Evolutionary conservation across 2,888 invertebrate species (phyloP), one percentile per base, ranked within the genome.

Genomic region (Anoplius nigerrimus): DNA sequence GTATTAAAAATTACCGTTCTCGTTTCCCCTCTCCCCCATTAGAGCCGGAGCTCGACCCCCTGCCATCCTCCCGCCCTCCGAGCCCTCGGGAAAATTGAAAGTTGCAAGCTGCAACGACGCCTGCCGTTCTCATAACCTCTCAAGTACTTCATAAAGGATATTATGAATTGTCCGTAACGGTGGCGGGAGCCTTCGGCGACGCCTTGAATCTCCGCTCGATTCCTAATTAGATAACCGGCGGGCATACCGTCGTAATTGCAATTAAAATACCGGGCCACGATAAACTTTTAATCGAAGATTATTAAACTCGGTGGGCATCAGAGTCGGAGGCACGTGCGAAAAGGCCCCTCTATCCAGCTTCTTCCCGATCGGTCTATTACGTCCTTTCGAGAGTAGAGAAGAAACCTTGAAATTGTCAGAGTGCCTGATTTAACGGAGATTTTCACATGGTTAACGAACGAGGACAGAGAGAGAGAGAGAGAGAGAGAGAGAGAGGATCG

Each of bases 241-340:
- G 74, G 72, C 72, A 76, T 72, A 74, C 75, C 71, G 64, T 46
- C 69, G 72, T 83, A 67, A 84, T 84, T 81, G 79, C 79, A 82
- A 84, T 82, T 82, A 78, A 81, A 84, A 83, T 83, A 80, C 78
- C 78, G 22, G 66, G 34, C 74, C 71, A 74, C 74, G 76, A 83
- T 81, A 76, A 83, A 82, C 79, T 81, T 78, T 76, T 79, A 75
- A 75, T 75, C 72, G 75, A 72, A 62, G 60, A 61, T 75, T 81
- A 82, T 83, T 82, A 79, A 72, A n/a, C n/a, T n/a, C n/a, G n/a
- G n/a, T n/a, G n/a, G 71, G 65, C 67, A 63, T 48, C 34, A 6
- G 8, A 6, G 34, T 1, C 34, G 1, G 11, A 34, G 34, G 11
- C 34, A 34, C 34, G 34, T 13, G 34, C 34, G 2, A n/a, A n/a